Base-by-base conservation (phyloP, 2,888 invertebrate genomes). In the Himalopsyche tibetana region DNA sequence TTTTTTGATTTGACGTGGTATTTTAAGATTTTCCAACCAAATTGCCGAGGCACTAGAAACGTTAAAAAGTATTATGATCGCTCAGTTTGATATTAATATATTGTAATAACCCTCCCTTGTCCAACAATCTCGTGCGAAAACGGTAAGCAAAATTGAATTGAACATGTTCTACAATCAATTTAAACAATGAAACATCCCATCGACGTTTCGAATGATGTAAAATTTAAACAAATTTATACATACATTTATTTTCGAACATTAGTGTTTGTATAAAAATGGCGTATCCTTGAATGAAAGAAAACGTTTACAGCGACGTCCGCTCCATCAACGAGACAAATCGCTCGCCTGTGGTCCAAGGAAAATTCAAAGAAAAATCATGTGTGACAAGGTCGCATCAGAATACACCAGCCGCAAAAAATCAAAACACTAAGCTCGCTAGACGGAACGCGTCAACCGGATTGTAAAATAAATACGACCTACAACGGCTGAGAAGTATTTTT, bases 351-450 rank as follows among this genome's bases (percentile, higher is more conserved):
- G 17, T 4, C 82, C 82, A 82, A 82, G 55, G 82, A 82, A 82
- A 82, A 82, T 40, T 82, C 82, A 17, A 45, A 55, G 82, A 82
- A 82, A 82, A 82, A 51, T 40, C 40, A 51, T 51, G 55, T 42
- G 80, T 55, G 82, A 45, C 82, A 55, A 51, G 51, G 82, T 40
- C 82, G 82, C 82, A 42, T 55, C 51, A 40, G 36, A 80, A 80
- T 82, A 36, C 55, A n/a, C 19, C 28, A 28, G 63, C 9, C 19
- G 28, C n/a, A 63, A 63, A 63, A 63, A 63, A 63, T 63, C 63
- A 63, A 63, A 63, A 63, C 63, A 63, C 51, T 0, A 19, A 6
- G 63, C n/a, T 19, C 63, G 63, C 63, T 63, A 63, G 63, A 63
- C 63, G 19, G 19, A 63, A 9, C 19, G 19, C 63, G 63, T 28